These are phyloP conservation scores for Andrena minutula DNA, from an alignment of 2,888 invertebrate genomes.

Conservation along the genomic window DNA sequence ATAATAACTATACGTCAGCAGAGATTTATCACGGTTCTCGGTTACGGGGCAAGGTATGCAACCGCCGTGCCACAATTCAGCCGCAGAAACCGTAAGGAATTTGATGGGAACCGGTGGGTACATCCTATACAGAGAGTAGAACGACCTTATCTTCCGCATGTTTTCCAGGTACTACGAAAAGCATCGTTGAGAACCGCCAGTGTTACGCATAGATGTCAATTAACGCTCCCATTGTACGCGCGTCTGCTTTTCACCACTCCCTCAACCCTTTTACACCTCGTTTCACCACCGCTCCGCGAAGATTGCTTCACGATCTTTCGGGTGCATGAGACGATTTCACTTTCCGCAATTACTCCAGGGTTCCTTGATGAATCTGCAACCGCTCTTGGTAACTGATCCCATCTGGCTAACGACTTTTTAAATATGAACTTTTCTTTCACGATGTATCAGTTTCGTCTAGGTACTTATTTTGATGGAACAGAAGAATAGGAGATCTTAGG, in stretches of 20 bases:
- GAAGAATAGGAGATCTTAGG: background rate
- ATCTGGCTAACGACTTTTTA: background rate
- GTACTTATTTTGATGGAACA: background rate
- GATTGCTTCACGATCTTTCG: background rate
- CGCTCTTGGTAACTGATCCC: background rate
- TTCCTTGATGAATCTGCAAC: background rate
- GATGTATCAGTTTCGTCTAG: background rate
- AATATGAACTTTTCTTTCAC: background rate
- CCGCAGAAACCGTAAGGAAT: conserved; percentile 79
- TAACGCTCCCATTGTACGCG: background rate
- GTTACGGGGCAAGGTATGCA: conserved; percentile 62
- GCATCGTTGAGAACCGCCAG: background rate
- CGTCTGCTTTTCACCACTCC: background rate
- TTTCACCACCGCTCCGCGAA: background rate
- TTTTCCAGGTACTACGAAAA: conserved; percentile 38
- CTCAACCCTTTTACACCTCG: background rate
- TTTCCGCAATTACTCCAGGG: conserved; percentile 33
- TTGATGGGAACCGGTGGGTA: conserved; percentile 75
- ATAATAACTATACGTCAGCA: conserved; percentile 52
- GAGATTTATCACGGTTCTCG: conserved; percentile 61
- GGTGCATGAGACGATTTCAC: conserved; percentile 11
- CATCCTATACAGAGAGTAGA: conserved; percentile 53
- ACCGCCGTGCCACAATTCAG: conserved; percentile 73
- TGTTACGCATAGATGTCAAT: background rate
- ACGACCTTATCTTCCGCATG: conserved; percentile 65